Percentiles rank a stretch among this genome's conserved stretches.
These are phyloP conservation scores for Acanthopleura granulata DNA, from an alignment of 2,888 invertebrate species.

Conservation along the genomic window DNA sequence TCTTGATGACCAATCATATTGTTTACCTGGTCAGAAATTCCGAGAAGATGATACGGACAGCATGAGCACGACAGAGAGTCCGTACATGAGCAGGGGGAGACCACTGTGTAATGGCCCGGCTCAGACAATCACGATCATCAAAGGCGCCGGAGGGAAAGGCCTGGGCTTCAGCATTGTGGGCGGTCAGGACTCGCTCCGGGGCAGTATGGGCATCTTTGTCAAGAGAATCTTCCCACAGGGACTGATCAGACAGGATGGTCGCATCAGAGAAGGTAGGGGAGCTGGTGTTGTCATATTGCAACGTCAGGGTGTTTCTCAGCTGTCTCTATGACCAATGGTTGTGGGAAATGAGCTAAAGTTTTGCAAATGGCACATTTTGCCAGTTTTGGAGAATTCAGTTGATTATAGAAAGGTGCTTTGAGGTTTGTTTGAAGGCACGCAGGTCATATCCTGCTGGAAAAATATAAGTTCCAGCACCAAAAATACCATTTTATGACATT, in stretches of 20 bases:
- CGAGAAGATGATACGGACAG: not conserved
- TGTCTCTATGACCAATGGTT: too few species aligned
- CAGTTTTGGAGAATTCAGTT: too few species aligned
- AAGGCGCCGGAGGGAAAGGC: conserved; percentile 87
- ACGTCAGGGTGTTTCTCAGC: too few species aligned
- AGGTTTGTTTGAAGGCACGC: too few species aligned
- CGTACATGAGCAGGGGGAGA: conserved; percentile 17
- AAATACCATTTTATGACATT: too few species aligned
- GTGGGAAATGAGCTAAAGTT: too few species aligned
- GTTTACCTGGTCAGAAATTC: conserved; percentile 5
- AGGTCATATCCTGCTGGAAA: too few species aligned
- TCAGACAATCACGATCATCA: conserved; percentile 76
- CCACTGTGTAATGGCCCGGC: conserved; percentile 32
- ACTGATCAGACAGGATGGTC: conserved; percentile 87
- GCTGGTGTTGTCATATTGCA: too few species aligned
- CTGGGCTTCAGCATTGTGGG: conserved; percentile 92
- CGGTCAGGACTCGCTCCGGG: conserved; percentile 88
- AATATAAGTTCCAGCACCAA: too few species aligned
- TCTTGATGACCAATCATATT: not conserved
- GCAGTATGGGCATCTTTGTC: conserved; percentile 89
- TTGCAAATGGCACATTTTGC: too few species aligned
- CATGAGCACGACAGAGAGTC: conserved; percentile 14
- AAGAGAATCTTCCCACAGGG: conserved; percentile 89
- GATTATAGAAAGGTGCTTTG: too few species aligned
- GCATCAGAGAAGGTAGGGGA: conserved; percentile 83